Conservation (phyloP, 2,797 vertebrate genomes). For the Parambassis ranga region DNA sequence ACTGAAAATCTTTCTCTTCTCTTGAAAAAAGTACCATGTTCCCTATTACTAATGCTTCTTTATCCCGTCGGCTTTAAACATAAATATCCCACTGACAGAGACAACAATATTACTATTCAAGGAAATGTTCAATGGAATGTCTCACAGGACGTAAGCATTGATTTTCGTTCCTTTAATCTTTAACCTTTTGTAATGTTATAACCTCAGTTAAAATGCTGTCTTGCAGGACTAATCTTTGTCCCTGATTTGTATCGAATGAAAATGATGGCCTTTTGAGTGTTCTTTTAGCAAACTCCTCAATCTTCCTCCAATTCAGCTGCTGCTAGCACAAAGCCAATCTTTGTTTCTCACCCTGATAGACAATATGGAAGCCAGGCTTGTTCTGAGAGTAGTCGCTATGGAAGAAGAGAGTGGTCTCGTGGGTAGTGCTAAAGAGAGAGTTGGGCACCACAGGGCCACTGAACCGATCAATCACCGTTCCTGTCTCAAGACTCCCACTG, state of each 20-base stretch:
- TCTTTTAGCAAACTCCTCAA: constrained; percentile 8
- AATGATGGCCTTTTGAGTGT: constrained; percentile 4
- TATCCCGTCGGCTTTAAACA: not conserved
- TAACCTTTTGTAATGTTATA: constrained; percentile 5
- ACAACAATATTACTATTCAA: constrained; percentile 6
- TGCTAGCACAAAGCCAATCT: not conserved
- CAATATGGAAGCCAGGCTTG: constrained; percentile 93
- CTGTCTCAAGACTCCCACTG: constrained; percentile 88
- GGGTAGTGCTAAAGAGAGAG: constrained; percentile 96
- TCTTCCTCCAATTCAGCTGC: not conserved
- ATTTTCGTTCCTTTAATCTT: constrained; percentile 9
- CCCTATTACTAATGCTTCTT: not conserved
- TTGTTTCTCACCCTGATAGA: constrained; percentile 89
- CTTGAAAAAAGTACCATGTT: too few species aligned
- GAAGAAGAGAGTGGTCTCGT: constrained; percentile 95
- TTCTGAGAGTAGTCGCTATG: constrained; percentile 99
- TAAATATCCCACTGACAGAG: not conserved
- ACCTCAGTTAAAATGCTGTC: not conserved
- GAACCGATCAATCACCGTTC: constrained; percentile 92
- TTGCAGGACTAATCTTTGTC: not conserved
- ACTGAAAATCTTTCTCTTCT: too few species aligned
- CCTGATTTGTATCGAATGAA: not conserved
- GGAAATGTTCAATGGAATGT: not conserved
- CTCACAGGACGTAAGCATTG: not conserved
- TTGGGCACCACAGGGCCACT: constrained; percentile 90